phyloP scores from a whole-genome alignment of 2,888 invertebrate species.

The Carabus problematicus region DNA sequence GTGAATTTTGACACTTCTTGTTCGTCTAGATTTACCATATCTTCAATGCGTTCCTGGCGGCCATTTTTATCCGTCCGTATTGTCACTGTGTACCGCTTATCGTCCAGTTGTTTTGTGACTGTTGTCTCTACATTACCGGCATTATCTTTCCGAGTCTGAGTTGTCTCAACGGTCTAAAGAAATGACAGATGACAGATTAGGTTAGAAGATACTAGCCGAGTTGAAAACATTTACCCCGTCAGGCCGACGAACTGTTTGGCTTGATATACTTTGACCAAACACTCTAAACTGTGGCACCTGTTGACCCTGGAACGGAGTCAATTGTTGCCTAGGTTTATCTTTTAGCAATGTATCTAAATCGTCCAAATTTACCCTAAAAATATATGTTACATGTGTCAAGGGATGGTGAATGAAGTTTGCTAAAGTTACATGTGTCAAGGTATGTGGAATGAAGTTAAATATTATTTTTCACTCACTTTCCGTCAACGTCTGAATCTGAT shows the following conservation, averaged over 20 bases:
- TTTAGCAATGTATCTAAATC: conserved; percentile 51
- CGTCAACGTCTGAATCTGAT: conserved; percentile 65
- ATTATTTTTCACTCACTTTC: conserved; percentile 59
- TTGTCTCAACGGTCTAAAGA: conserved; percentile 62
- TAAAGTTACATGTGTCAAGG: conserved; percentile 9
- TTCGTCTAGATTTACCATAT: conserved; percentile 54
- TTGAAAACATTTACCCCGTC: conserved; percentile 61
- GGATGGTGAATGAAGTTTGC: conserved; percentile 4
- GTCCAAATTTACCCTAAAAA: conserved; percentile 49
- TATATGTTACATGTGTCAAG: conserved; percentile 9
- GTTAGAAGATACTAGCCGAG: conserved; percentile 7
- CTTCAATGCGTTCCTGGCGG: conserved; percentile 53
- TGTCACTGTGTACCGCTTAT: conserved; percentile 58
- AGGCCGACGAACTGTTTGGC: conserved; percentile 62
- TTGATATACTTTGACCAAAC: conserved; percentile 64
- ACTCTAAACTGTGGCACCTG: conserved; percentile 51
- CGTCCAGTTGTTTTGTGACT: conserved; percentile 57
- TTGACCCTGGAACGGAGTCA: conserved; percentile 48
- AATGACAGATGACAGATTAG: too few relatives aligned
- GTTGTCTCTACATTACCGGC: conserved; percentile 67
- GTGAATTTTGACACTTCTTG: conserved; percentile 49
- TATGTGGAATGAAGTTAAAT: conserved; percentile 13
- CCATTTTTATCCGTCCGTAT: conserved; percentile 59
- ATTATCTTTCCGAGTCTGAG: conserved; percentile 63
- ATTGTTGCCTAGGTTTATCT: conserved; percentile 37